These are phyloP conservation scores for Andrena marginata DNA, from an alignment of 2,888 invertebrate genomes.

Conservation along the genomic window DNA sequence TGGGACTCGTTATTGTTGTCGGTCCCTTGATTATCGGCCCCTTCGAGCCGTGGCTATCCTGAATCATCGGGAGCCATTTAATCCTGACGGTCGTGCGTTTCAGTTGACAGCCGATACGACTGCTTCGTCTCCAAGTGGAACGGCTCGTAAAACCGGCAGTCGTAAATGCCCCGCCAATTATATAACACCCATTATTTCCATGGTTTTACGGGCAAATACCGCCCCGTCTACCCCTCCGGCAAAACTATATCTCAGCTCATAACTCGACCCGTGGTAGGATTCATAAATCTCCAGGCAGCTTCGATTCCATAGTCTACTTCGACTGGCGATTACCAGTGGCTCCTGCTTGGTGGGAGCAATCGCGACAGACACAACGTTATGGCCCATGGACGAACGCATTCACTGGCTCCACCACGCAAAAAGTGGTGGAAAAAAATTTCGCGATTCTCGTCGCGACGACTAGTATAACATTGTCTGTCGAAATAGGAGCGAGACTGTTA, in stretches of 20 bases:
- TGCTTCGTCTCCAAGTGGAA: constrained; percentile 47
- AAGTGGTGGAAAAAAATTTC: not conserved
- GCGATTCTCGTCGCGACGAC: not conserved
- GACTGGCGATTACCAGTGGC: not conserved
- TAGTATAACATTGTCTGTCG: not conserved
- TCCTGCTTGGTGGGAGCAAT: not conserved
- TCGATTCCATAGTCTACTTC: constrained; percentile 17
- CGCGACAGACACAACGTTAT: not conserved
- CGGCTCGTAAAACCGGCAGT: constrained; percentile 54
- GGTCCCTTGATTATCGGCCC: constrained; percentile 40
- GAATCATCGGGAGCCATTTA: constrained; percentile 66
- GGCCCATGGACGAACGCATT: not conserved
- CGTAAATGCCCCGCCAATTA: constrained; percentile 60
- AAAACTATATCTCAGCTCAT: constrained; percentile 35
- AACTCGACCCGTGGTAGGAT: constrained; percentile 12
- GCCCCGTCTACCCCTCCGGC: not conserved
- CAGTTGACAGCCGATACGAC: constrained; percentile 54
- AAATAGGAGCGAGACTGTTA: not conserved
- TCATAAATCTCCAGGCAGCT: constrained; percentile 43
- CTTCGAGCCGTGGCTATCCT: constrained; percentile 18
- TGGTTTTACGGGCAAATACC: constrained; percentile 37
- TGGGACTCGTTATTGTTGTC: constrained; percentile 9
- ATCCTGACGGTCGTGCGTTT: constrained; percentile 57
- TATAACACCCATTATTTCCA: constrained; percentile 57
- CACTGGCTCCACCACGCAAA: not conserved